Base-by-base conservation (phyloP, 2,888 invertebrate species). In the Meliscaeva auricollis region DNA sequence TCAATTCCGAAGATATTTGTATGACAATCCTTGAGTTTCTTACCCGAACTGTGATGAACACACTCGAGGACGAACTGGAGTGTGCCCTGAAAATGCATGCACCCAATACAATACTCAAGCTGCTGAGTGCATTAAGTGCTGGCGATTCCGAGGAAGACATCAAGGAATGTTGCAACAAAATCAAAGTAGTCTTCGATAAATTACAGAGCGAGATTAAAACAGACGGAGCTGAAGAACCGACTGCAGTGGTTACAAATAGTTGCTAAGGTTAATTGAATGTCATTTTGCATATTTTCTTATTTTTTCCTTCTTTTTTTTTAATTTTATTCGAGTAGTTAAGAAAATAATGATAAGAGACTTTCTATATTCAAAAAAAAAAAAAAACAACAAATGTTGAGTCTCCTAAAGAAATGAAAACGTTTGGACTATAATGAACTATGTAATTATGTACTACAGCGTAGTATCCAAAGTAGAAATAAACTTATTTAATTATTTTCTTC, bases 1-100 rank as follows among this genome's bases (percentile, higher is more conserved):
- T 89, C 13, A 89, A 89, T 79, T 87, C 88, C 15, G 88, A 89
- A 44, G 89, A 90, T 20, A 87, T 88, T 6, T 88, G 89, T 81
- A 90, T 88, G 78, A 90, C 89, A 0, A 87, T 89, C 15, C 69
- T 89, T 6, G 89, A 89, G 58, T 88, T 88, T 72, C 68, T 89
- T 9, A 89, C 89, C 7, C 88, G 90, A 66, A 88, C 88, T 26
- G 88, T 89, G 32, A 88, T 88, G 72, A 88, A 89, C 72, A 88
- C 89, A 32, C 88, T 77, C 5, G 87, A 88, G 15, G 80, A 82
- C 2, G 87, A 88, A 35, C 84, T 89, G 17, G 83, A 87, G 50
- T 70, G 75, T 13, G 68, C 88, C 1, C 30, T 89, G 0, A 82
- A 82, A 48, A 74, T 78, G 56, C 87, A 89, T 30, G 72, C 87